Conservation (phyloP, 2,888 invertebrate genomes). For the Venusia cambrica region DNA sequence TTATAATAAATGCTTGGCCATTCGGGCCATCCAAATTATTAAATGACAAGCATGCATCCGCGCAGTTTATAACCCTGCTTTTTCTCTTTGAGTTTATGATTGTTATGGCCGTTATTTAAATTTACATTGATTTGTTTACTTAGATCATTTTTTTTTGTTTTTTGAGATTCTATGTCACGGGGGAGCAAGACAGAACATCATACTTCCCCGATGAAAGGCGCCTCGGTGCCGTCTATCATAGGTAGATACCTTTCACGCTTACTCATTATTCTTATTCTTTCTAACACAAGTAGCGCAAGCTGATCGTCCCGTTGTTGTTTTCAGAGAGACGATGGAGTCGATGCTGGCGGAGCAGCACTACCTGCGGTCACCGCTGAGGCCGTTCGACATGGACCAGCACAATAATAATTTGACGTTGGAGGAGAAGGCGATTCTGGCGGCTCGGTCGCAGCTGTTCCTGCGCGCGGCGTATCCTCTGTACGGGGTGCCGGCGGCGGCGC, state of each 20-base stretch:
- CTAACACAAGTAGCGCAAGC: slow-evolving; percentile 31
- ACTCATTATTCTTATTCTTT: slow-evolving; percentile 24
- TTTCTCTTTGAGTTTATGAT: slow-evolving; percentile 35
- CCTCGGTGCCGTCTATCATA: slow-evolving; percentile 74
- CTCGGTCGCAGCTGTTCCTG: slow-evolving; percentile 87
- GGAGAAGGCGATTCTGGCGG: slow-evolving; percentile 89
- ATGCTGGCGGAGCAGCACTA: slow-evolving; percentile 93
- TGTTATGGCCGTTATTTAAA: slow-evolving; percentile 7
- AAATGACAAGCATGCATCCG: slow-evolving; percentile 46
- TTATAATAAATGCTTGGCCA: slow-evolving; percentile 48
- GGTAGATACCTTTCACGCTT: slow-evolving; percentile 58
- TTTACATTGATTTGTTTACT: slow-evolving; percentile 30
- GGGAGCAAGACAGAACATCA: slow-evolving; percentile 76
- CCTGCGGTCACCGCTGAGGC: slow-evolving; percentile 87
- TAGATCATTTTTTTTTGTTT: slow-evolving; percentile 67
- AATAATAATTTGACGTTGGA: slow-evolving; percentile 87
- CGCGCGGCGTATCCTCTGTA: slow-evolving; percentile 84
- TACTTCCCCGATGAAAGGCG: slow-evolving; percentile 77
- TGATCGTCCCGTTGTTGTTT: slow-evolving; percentile 46
- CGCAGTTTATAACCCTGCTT: slow-evolving; percentile 47
- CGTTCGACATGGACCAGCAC: slow-evolving; percentile 86
- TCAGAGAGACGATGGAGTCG: slow-evolving; percentile 94
- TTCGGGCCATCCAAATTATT: slow-evolving; percentile 48
- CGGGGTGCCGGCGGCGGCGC: slow-evolving; percentile 77
- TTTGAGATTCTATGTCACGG: slow-evolving; percentile 80